A percentile compares a stretch with the other conserved stretches of the same genome.
Conservation (phyloP, 2,113 vertebrate genomes). For the Alethe diademata region DNA sequence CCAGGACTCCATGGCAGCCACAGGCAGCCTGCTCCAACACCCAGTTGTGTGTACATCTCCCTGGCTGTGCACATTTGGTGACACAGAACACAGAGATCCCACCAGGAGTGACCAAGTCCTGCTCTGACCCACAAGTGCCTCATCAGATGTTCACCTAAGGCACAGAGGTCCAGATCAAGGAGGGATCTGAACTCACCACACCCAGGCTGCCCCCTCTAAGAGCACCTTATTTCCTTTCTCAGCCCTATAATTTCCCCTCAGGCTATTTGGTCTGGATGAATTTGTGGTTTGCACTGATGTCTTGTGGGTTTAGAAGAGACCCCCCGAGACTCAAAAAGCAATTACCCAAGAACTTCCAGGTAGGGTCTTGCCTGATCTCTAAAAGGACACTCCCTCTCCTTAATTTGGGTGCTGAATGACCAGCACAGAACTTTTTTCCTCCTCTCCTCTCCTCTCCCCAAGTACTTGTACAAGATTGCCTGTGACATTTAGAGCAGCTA, state of each 20-base stretch:
- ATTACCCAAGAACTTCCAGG: neutral
- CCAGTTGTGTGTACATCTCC: too few relatives aligned
- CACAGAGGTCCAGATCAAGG: neutral
- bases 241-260: neutral
- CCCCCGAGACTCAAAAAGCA: neutral
- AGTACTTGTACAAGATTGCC: neutral
- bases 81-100: neutral
- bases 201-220: neutral
- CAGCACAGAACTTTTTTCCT: neutral
- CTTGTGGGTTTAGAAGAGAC: neutral
- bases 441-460: neutral
- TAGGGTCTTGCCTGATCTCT: neutral
- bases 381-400: neutral
- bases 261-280: neutral
- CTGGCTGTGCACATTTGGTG: fast-evolving
- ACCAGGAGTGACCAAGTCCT: neutral
- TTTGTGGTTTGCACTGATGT: neutral
- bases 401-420: neutral
- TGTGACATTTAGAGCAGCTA: conserved; percentile 47
- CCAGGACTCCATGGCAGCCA: neutral
- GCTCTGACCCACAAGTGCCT: neutral
- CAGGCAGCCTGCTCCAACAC: neutral
- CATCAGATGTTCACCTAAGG: neutral
- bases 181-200: neutral
- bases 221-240: neutral